Evolutionary conservation across 2,888 invertebrate genomes (phyloP), one percentile per base, ranked within the genome.

Genomic region (Sycophila texana): DNA sequence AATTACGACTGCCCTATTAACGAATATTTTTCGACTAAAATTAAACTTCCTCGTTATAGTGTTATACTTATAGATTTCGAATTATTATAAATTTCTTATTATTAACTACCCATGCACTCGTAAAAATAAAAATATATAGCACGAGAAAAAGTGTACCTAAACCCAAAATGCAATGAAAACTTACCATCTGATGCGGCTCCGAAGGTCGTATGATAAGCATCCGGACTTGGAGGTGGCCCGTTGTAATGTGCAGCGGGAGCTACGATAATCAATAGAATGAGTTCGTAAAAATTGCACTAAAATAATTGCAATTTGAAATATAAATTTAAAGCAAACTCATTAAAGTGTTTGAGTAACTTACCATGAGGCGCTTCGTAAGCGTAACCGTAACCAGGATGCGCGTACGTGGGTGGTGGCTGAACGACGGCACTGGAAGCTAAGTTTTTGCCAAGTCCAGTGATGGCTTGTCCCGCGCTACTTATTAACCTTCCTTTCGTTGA

Each of bases 391-490:
- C 76, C 74, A 0, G 47, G 61, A 18, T 63, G 61, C 5, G 13
- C 14, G 16, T n/a, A 14, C 16, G 93, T 92, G 13, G 72, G 63
- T 0, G 70, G 72, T 4, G 81, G 74, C 18, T 77, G 77, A 79
- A 94, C 90, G 66, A 95, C 92, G 0, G 96, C 96, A 39, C 95
- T 95, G 81, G 93, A 93, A 60, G 96, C 96, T 74, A 97, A 94
- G 84, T 94, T 94, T 89, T 95, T 95, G 57, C 97, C 97, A 20
- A 96, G 91, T 85, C 95, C 94, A 74, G 95, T 94, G 83, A 97
- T 95, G 7, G 94, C 95, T 82, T 96, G 96, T 3, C 97, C 97
- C 85, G 95, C 95, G 22, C 93, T 93, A 16, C 94, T 93, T 78
- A 96, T 94, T 67, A 96, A 92, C 86, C 93, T 92, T 26, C 94